Evolutionary conservation across 2,113 vertebrate species (phyloP), one percentile per base, ranked within the genome.

Genomic region (Campylorhamphus procurvoides): DNA sequence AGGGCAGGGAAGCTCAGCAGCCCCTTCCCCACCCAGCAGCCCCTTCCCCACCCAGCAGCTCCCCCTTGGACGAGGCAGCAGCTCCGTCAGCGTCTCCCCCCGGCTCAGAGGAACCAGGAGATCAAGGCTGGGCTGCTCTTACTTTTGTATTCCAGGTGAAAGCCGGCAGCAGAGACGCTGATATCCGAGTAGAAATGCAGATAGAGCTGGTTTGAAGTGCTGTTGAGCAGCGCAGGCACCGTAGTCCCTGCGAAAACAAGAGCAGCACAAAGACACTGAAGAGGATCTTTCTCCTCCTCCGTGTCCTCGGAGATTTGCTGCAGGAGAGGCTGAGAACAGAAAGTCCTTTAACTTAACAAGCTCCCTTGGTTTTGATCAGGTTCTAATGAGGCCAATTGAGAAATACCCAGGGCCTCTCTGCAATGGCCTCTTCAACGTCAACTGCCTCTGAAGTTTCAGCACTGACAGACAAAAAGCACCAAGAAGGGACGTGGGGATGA

Each of bases 91-190:
- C 37, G 3, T 22, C 12, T 79, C 67, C 75, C 86, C 68, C 28
- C 1, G 10, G 1, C 46, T 28, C 71, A 6, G 76, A 52, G 67
- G 78, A 67, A 39, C 63, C 0, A 46, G 2, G 7, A 77, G 88
- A 77, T 63, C 67, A 73, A 64, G 79, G 93, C 85, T 78, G 53
- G 33, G 3, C 7, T 4, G 85, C 81, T 62, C 99, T 99, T 97
- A 99, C 99, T 99, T 98, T 99, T 99, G 96, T 99, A 99, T 89
- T 99, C 99, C 97, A 99, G 97, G 96, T 99, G 98, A 93, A 99
- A 99, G 82, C 99, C 99, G 0, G 99, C 99, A 2, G 99, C 99
- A 16, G 99, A 99, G 87, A 99, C 99, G 2, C 99, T 99, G 96
- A 99, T 99, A 86, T 99, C 99, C 3, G 99, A 99, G 95, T 99